Evolutionary conservation across 2,797 vertebrate genomes (phyloP).

Genomic region (Trichosurus vulpecula): DNA sequence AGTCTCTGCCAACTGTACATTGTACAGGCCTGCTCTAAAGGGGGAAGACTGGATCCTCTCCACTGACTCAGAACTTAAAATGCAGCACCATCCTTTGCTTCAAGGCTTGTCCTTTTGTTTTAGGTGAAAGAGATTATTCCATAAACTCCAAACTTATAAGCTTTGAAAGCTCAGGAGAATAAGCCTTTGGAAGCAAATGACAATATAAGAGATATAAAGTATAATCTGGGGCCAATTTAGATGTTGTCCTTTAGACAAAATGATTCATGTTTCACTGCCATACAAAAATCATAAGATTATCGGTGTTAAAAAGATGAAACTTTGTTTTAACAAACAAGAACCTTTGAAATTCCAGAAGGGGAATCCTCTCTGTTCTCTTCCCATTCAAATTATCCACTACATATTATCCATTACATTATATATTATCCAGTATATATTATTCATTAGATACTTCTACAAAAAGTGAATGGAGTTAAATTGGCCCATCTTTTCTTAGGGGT

Average conservation of each 20-base stretch:
- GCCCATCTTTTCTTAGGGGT: neutral
- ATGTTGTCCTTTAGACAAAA: neutral
- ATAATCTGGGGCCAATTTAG: neutral
- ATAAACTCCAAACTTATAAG: neutral
- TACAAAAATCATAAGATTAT: neutral
- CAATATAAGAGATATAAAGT: neutral
- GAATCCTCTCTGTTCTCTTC: neutral
- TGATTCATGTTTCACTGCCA: neutral
- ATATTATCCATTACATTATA: too few relatives aligned
- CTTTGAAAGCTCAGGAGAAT: neutral
- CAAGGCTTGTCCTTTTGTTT: neutral
- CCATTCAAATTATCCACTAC: neutral
- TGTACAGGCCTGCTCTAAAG: neutral
- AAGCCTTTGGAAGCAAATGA: neutral
- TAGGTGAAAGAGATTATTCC: neutral
- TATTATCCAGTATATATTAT: too few relatives aligned
- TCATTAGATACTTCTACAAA: neutral
- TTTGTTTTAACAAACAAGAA: neutral
- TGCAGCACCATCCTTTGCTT: neutral
- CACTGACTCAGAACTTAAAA: neutral
- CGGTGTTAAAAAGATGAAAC: neutral
- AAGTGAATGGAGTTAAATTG: neutral
- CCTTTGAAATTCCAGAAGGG: neutral
- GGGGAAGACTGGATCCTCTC: neutral
- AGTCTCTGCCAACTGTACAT: too few relatives aligned